Percentiles rank a stretch among this genome's conserved stretches.
Conservation (phyloP, 2,113 vertebrate species). For the Microtus richardsoni region DNA sequence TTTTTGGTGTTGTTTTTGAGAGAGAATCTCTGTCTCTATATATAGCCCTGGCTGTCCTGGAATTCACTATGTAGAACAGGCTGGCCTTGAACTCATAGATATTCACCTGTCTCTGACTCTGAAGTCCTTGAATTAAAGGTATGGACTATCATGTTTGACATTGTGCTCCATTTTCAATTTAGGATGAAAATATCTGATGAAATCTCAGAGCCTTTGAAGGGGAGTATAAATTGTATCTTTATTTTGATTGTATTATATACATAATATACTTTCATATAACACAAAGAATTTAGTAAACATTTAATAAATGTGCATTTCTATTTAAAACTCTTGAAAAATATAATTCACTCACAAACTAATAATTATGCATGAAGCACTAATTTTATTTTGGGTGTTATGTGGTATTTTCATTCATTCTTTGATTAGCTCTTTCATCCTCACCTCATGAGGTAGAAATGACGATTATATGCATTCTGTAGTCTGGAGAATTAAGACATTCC, state of each 20-base stretch:
- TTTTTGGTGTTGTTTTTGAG: not conserved
- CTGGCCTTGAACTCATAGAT: not conserved
- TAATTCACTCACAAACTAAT: not conserved
- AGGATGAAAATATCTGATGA: not conserved
- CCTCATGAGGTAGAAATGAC: accelerated
- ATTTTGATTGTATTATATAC: not conserved
- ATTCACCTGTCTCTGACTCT: not conserved
- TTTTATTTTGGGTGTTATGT: not conserved
- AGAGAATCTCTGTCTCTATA: not conserved
- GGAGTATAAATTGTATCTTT: not conserved
- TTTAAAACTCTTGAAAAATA: not conserved
- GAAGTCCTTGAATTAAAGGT: not conserved
- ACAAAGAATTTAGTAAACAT: not conserved
- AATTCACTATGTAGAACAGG: not conserved
- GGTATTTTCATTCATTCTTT: not conserved
- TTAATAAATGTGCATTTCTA: not conserved
- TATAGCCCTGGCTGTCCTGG: not conserved
- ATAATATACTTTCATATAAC: not conserved
- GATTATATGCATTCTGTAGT: not conserved
- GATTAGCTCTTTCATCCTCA: not conserved
- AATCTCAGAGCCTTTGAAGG: not conserved
- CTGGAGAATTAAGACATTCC: not conserved
- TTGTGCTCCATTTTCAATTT: not conserved
- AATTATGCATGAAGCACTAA: not conserved
- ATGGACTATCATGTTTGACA: not conserved